A percentile compares a stretch with the other conserved stretches of the same genome.
Evolutionary conservation across 2,113 vertebrate genomes (phyloP).

Genomic region (Rafetus swinhoei): DNA sequence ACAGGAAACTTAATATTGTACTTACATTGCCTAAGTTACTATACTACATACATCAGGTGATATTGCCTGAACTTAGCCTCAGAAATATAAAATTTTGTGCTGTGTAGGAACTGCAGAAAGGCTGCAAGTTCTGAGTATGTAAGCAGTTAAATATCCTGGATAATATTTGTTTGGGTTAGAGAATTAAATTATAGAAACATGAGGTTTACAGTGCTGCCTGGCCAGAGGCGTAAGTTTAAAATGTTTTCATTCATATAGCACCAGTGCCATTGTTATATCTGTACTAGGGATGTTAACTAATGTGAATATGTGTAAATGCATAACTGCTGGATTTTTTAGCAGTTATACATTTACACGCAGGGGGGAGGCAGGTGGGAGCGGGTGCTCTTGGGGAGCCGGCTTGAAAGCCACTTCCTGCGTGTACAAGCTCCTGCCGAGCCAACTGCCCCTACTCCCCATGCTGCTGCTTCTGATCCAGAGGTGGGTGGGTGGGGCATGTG

Average conservation of each 20-base stretch:
- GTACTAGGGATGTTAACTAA: no score
- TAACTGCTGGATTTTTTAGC: no score
- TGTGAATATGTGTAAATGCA: no score
- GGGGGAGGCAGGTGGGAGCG: no score
- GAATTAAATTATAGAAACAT: neutral
- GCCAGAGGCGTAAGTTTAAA: neutral
- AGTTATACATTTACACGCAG: no score
- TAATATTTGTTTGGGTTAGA: neutral
- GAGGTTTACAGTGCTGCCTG: neutral
- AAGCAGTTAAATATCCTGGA: neutral
- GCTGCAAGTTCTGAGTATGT: neutral
- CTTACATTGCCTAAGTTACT: neutral
- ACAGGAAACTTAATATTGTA: neutral
- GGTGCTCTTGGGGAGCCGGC: no score
- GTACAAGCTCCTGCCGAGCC: no score
- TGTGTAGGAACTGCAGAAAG: neutral
- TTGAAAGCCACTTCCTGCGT: no score
- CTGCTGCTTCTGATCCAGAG: no score
- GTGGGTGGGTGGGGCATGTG: no score
- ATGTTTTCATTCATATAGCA: neutral
- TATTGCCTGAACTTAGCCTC: neutral
- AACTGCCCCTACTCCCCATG: no score
- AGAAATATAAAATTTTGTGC: neutral
- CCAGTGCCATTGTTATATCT: neutral
- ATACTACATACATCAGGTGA: neutral